Evolutionary conservation across 2,797 vertebrate genomes (phyloP).

Genomic region (Lepus townsendii): DNA sequence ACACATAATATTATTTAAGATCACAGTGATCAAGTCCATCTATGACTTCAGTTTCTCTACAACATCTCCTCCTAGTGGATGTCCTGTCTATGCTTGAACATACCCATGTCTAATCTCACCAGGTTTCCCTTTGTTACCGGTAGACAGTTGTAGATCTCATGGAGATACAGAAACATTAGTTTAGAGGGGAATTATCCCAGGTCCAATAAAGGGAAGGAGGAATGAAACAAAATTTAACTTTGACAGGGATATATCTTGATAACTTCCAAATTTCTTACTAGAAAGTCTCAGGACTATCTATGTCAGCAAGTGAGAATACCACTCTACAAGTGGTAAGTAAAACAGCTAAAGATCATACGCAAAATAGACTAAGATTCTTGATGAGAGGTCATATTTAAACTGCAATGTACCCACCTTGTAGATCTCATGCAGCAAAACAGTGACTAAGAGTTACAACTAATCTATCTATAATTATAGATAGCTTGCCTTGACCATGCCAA

Average conservation of each 20-base stretch:
- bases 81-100: not conserved
- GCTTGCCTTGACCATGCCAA: slow-evolving; percentile 11
- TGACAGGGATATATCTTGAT: not conserved
- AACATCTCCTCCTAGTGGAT: slow-evolving; percentile 52
- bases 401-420: not conserved
- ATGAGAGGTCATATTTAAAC: slow-evolving; percentile 6
- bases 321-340: not conserved
- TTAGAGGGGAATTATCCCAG: slow-evolving; percentile 27
- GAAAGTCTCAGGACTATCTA: not conserved
- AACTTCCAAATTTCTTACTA: slow-evolving; percentile 35
- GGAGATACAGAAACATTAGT: not conserved
- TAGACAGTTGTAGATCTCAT: not conserved
- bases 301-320: not conserved
- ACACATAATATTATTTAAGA: not conserved
- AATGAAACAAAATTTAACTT: slow-evolving; percentile 3
- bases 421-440: not conserved
- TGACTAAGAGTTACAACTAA: not conserved
- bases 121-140: not conserved
- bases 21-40: not conserved
- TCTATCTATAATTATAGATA: not conserved
- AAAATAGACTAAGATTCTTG: slow-evolving; percentile 47
- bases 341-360: not conserved
- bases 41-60: slow-evolving; percentile 15
- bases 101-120: not conserved
- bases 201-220: not conserved